Conservation (phyloP, 2,888 invertebrate species). For the Heliothis peltigera region DNA sequence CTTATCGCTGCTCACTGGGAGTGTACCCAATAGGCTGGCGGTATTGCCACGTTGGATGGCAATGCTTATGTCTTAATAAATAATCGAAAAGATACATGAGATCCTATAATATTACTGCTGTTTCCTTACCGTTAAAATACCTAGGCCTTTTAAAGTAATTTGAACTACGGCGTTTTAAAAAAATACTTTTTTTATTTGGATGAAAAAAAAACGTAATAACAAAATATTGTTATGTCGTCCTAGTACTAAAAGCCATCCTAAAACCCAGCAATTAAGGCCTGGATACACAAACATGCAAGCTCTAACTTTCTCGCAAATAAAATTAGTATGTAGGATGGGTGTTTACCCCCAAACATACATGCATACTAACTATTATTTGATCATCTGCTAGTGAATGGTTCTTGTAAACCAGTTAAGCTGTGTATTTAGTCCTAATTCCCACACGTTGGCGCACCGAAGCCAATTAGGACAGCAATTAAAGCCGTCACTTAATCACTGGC, state of each 20-base stretch:
- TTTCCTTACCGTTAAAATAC: too few species aligned
- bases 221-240: not conserved
- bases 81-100: too few species aligned
- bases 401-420: slow-evolving; percentile 4
- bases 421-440: slow-evolving; percentile 17
- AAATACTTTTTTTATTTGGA: too few species aligned
- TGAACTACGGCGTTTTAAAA: too few species aligned
- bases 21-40: too few species aligned
- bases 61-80: too few species aligned
- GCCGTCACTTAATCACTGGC: slow-evolving; percentile 25
- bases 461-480: slow-evolving; percentile 29
- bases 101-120: too few species aligned
- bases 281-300: not conserved
- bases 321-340: slow-evolving; percentile 1
- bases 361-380: not conserved
- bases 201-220: too few species aligned
- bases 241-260: not conserved
- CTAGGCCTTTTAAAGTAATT: too few species aligned
- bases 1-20: too few species aligned
- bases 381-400: not conserved
- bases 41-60: too few species aligned
- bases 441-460: not conserved
- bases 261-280: not conserved
- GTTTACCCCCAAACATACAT: not conserved
- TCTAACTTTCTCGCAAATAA: not conserved